A percentile compares a stretch with the other conserved stretches of the same genome.
Evolutionary conservation across 2,888 invertebrate species (phyloP).

Genomic region (Altica lythri): DNA sequence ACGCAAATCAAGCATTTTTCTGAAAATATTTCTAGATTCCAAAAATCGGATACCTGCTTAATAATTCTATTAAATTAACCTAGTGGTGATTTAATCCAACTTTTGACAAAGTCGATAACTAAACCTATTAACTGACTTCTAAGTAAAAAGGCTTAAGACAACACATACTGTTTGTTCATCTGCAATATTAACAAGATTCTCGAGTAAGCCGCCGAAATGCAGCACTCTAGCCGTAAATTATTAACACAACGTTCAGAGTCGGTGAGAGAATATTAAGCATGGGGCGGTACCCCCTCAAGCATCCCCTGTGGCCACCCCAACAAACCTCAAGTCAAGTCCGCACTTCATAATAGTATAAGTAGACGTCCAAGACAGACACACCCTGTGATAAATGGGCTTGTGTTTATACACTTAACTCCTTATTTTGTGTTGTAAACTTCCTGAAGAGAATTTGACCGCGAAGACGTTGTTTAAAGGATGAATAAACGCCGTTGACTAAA

Average conservation of each 20-base stretch:
- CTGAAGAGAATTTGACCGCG: slow-evolving; percentile 31
- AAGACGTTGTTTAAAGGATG: slow-evolving; percentile 17
- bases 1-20: too few species aligned
- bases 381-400: slow-evolving; percentile 47
- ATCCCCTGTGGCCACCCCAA: slow-evolving; percentile 25
- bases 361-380: slow-evolving; percentile 48
- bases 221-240: slow-evolving; percentile 34
- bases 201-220: slow-evolving; percentile 26
- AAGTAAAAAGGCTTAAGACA: background rate
- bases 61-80: too few species aligned
- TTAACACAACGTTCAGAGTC: slow-evolving; percentile 31
- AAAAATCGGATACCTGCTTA: too few species aligned
- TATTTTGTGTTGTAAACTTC: slow-evolving; percentile 36
- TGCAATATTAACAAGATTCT: slow-evolving; percentile 20
- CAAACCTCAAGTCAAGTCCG: slow-evolving; percentile 42
- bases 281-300: slow-evolving; percentile 24
- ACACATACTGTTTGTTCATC: background rate
- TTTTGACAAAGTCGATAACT: too few species aligned
- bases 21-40: too few species aligned
- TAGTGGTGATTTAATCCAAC: too few species aligned
- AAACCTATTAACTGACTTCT: too few species aligned
- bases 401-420: slow-evolving; percentile 38
- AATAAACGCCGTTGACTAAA: slow-evolving; percentile 13
- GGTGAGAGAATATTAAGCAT: slow-evolving; percentile 37
- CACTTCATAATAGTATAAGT: slow-evolving; percentile 51